phyloP scores from a whole-genome alignment of 1,140 invertebrate genomes.

The Orchestia grillus region DNA sequence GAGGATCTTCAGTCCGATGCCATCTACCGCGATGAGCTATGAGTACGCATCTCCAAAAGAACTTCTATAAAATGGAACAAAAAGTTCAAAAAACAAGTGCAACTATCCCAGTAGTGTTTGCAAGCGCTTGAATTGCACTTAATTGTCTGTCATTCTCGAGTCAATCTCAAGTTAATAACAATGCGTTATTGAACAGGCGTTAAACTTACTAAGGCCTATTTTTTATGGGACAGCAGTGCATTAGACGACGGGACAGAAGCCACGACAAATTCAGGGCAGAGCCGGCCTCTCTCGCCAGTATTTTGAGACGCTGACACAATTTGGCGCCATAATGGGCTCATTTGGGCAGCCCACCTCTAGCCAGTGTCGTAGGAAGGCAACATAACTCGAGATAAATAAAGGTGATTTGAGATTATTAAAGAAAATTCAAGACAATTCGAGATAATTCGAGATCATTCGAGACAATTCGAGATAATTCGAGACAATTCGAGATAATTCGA shows the following conservation, averaged over 20 bases:
- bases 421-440: no score
- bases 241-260: not conserved
- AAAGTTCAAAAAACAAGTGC: not conserved
- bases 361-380: not conserved
- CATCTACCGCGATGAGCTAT: no score
- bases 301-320: not conserved
- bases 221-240: not conserved
- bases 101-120: not conserved
- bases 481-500: no score
- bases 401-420: no score
- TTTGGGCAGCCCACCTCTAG: not conserved
- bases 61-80: not conserved
- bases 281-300: not conserved
- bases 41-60: no score
- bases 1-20: no score
- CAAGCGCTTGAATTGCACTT: not conserved
- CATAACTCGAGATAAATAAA: not conserved
- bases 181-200: not conserved
- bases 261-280: not conserved
- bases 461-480: no score
- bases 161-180: not conserved
- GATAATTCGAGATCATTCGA: no score
- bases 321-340: not conserved
- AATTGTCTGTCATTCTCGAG: not conserved
- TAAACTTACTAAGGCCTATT: not conserved